Evolutionary conservation across 2,888 invertebrate species (phyloP), one percentile per base, ranked within the genome.

Genomic region (Dichetophora obliterata): DNA sequence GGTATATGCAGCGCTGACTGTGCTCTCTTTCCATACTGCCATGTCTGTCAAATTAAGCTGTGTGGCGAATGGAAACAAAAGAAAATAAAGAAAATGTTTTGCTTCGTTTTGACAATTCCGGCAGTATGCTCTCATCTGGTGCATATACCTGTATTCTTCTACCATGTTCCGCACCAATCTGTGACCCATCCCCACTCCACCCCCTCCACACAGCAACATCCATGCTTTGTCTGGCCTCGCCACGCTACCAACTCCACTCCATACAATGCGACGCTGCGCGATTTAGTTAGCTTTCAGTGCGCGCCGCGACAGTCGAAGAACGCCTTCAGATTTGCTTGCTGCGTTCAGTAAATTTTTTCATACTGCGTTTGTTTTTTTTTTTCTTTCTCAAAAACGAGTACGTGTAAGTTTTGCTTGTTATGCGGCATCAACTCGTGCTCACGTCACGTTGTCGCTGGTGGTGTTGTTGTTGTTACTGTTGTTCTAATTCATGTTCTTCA

Each of bases 221-320:
- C 50, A n/a, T 27, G 66, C 48, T 5, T 19, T 54, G 52, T 9
- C 34, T 52, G 19, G 34, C 59, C 57, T 22, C 37, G 59, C 19
- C 19, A 71, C 43, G 19, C 43, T 22, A 22, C 37, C 54, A 54
- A 31, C 61, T 72, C 57, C 43, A 57, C 34, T 22, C 31, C 54
- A 22, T n/a, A 37, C 43, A 16, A n/a, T 14, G 68, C 22, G 71
- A 31, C 65, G 73, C 50, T 65, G 73, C 75, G 57, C 75, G 37
- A 14, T 75, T 74, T 59, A 75, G 75, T 75, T 43, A 57, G 75
- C 63, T 75, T 75, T 59, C 66, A 50, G 68, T 75, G 75, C 68
- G 75, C 75, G 75, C 75, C 75, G 75, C 75, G 66, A 73, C 24
- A 61, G 72, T 72, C 24, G 61, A n/a, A 65, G 37, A 37, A 71